phyloP scores from a whole-genome alignment of 2,888 invertebrate species.

The Tuta absoluta region DNA sequence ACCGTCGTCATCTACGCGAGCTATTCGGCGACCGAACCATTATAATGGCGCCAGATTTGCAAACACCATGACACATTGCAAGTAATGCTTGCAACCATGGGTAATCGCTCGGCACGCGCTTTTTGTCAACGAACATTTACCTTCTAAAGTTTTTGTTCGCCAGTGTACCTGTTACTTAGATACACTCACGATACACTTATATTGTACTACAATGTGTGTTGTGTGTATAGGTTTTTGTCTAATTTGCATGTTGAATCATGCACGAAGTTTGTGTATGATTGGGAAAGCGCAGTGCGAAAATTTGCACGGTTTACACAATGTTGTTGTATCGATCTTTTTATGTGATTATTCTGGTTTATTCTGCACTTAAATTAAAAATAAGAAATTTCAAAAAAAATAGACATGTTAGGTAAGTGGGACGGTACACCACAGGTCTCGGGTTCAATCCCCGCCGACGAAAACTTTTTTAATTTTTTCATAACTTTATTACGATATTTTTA shows the following conservation, averaged over 20 bases:
- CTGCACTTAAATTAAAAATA: too few relatives aligned
- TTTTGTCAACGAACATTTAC: background rate
- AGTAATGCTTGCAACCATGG: conserved; percentile 2
- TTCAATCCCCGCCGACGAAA: too few relatives aligned
- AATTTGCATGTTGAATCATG: conserved; percentile 4
- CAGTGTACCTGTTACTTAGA: background rate
- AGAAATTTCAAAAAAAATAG: too few relatives aligned
- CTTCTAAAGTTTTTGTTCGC: background rate
- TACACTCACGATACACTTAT: background rate
- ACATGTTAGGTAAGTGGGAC: too few relatives aligned
- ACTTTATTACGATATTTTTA: too few relatives aligned
- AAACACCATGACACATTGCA: too few relatives aligned
- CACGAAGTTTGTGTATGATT: background rate
- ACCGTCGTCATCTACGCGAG: too few relatives aligned
- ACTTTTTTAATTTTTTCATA: too few relatives aligned
- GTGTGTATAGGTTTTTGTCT: background rate
- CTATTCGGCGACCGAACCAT: too few relatives aligned
- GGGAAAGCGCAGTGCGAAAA: conserved; percentile 6
- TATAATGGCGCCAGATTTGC: too few relatives aligned
- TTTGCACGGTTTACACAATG: conserved; percentile 2
- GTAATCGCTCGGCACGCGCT: conserved; percentile 5
- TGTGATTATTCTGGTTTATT: too few relatives aligned
- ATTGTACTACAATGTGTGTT: background rate
- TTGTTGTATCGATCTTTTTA: background rate
- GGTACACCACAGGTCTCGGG: too few relatives aligned